Evolutionary conservation across 1,140 invertebrate species (phyloP), one percentile per base, ranked within the genome.

Genomic region (Hylaeus anthracinus): DNA sequence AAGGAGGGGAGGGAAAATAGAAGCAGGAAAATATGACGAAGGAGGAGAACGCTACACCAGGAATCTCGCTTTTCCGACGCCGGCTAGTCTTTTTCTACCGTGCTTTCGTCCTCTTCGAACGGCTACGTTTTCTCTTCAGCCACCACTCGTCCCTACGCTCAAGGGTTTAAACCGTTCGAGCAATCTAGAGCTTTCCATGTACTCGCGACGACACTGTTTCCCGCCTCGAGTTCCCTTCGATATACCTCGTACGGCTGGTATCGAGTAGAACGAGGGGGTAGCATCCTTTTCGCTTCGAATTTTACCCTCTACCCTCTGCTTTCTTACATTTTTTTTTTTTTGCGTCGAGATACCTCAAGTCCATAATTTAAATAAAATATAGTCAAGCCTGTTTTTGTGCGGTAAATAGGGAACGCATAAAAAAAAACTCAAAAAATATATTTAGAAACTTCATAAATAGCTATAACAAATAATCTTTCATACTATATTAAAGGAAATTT

Each of bases 141-240:
- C 41, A 51, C 39, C 51, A 76, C 67, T 75, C 72, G 72, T 71
- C 37, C 65, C 56, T 60, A 8, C 56, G 41, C 82, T 84, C 66
- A 51, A 69, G 45, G 83, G 76, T 84, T 84, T 84, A 79, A 76
- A 82, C 67, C 60, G 70, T 83, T 74, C 82, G 56, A 84, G 65
- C 81, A 79, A 84, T 79, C 72, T 64, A 67, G 45, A 71, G 43
- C 70, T 65, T 63, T 63, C 67, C 58, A 55, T 61, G 66, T 70
- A 26, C 65, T 55, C 74, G 39, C 53, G 51, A 43, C 51, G 60
- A 67, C 73, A 53, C n/a, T 64, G 37, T 51, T 45, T 51, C 64
- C 43, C 9, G 41, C 45, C 2, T 67, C 61, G 39, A 12, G 39
- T 14, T 37, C 26, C 58, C 39, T 8, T 63, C 58, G 37, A 64